Evolutionary conservation across 2,113 vertebrate genomes (phyloP).

Genomic region (Eudyptes chrysolophus): DNA sequence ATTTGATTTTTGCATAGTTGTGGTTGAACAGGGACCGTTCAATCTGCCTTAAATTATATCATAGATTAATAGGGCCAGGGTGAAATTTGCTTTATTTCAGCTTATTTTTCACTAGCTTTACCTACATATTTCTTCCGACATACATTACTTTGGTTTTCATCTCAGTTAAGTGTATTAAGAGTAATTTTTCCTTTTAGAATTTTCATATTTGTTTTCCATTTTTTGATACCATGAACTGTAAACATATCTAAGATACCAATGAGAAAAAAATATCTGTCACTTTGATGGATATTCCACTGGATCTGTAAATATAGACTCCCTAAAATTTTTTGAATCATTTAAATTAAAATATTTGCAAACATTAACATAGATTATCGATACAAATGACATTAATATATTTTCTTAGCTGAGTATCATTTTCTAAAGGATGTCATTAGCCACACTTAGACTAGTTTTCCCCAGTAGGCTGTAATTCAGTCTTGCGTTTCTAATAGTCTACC

Average conservation of each 20-base stretch:
- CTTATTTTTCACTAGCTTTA: not conserved
- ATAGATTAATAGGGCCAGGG: not conserved
- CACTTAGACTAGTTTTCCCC: not conserved
- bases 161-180: not conserved
- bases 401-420: not conserved
- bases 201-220: not conserved
- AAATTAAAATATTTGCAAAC: not conserved
- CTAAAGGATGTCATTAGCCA: not conserved
- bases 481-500: not conserved
- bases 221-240: not conserved
- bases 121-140: not conserved
- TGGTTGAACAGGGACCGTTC: not conserved
- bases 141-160: not conserved
- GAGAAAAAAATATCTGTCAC: not conserved
- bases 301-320: not conserved
- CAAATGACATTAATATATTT: not conserved
- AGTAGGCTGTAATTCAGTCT: not conserved
- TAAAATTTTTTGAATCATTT: not conserved
- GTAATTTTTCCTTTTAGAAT: not conserved
- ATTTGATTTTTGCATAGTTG: not conserved
- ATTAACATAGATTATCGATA: not conserved
- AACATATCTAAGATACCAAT: not conserved
- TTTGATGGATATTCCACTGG: not conserved
- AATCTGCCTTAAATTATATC: not conserved
- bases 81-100: not conserved